Conservation (phyloP, 2,113 vertebrate genomes). For the Pachycephala philippinensis region DNA sequence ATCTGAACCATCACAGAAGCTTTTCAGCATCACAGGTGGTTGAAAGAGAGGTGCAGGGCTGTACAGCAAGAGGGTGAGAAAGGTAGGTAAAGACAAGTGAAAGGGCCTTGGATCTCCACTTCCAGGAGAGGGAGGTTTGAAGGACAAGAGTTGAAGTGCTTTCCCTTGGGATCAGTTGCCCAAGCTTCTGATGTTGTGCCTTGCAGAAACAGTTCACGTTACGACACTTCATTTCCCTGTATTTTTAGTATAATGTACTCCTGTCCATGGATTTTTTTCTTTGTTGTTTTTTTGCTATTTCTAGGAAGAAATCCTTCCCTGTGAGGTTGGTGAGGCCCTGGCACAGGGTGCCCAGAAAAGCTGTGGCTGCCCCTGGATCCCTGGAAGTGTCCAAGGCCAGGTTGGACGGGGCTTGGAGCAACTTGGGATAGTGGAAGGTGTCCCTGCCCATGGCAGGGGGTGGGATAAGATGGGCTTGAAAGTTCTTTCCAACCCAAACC, state of each 20-base stretch:
- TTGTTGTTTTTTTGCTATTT: not conserved
- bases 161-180: not conserved
- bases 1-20: not conserved
- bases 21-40: not conserved
- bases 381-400: not conserved
- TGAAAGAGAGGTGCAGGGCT: not conserved
- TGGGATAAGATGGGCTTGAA: not conserved
- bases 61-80: not conserved
- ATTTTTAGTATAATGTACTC: not conserved
- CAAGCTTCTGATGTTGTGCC: not conserved
- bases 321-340: not conserved
- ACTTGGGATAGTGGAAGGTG: not conserved
- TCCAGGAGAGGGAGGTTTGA: not conserved
- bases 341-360: not conserved
- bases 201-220: not conserved
- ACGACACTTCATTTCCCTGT: accelerated
- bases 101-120: not conserved
- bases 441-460: not conserved
- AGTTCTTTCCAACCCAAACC: not conserved
- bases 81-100: not conserved
- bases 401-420: not conserved
- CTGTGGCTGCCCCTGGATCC: not conserved
- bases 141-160: not conserved
- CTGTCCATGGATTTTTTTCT: not conserved
- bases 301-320: not conserved